Conservation (phyloP, 2,888 invertebrate genomes). For the Amaurobius ferox region DNA sequence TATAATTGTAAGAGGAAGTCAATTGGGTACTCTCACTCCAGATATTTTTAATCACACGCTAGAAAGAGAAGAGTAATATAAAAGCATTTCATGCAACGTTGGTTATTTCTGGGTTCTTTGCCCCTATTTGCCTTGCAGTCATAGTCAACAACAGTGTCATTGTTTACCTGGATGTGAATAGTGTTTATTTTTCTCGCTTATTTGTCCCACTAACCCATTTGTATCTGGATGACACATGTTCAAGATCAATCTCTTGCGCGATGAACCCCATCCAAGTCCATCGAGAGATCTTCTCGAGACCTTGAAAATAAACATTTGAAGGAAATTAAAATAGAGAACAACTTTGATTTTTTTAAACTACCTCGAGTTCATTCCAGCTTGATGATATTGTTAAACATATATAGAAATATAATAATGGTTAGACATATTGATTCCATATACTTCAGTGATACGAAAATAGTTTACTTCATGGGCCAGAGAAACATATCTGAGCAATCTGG, state of each 20-base stretch:
- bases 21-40: too few species aligned
- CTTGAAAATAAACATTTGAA: too few species aligned
- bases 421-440: too few species aligned
- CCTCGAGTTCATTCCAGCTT: too few species aligned
- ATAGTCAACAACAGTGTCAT: background rate
- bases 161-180: background rate
- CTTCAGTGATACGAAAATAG: too few species aligned
- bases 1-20: too few species aligned
- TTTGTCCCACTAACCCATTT: constrained; percentile 1
- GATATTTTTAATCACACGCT: background rate
- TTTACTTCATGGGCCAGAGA: too few species aligned
- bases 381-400: too few species aligned
- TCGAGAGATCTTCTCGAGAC: background rate
- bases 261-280: background rate
- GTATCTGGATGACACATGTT: background rate
- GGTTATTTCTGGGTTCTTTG: background rate
- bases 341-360: too few species aligned
- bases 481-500: too few species aligned
- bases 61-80: background rate
- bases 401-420: too few species aligned
- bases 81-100: background rate
- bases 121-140: background rate
- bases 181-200: background rate
- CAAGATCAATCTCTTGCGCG: background rate
- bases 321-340: too few species aligned